phyloP scores from a whole-genome alignment of 2,797 vertebrate species.

The Scolopax bukidnonensis region DNA sequence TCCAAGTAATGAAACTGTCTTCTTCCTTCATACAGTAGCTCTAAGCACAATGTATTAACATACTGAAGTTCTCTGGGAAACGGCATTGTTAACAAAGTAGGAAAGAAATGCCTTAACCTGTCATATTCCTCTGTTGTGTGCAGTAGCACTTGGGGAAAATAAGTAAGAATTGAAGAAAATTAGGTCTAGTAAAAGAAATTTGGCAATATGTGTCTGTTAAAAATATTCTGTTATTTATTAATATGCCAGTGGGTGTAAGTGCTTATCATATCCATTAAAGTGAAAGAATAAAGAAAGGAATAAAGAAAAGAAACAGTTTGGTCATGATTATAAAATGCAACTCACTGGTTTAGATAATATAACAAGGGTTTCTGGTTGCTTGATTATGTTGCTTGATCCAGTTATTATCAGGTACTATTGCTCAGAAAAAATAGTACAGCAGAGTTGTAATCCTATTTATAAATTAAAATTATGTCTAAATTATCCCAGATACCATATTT shows the following conservation, averaged over 20 bases:
- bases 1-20: neutral
- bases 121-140: neutral
- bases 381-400: neutral
- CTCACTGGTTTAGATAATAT: neutral
- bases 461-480: neutral
- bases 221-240: neutral
- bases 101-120: neutral
- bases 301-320: neutral
- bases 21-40: neutral
- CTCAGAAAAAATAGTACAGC: neutral
- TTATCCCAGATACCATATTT: neutral
- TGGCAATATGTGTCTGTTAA: neutral
- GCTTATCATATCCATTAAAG: neutral
- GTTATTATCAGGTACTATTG: neutral
- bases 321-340: neutral
- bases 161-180: neutral
- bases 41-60: neutral
- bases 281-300: neutral
- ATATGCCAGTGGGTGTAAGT: neutral
- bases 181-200: neutral
- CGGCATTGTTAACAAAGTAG: neutral
- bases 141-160: neutral
- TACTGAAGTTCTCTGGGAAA: neutral
- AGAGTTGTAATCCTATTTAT: neutral
- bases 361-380: neutral